A percentile compares a stretch with the other conserved stretches of the same genome.
These are phyloP conservation scores for Trachops cirrhosus DNA, from an alignment of 2,797 vertebrate genomes.

Conservation along the genomic window DNA sequence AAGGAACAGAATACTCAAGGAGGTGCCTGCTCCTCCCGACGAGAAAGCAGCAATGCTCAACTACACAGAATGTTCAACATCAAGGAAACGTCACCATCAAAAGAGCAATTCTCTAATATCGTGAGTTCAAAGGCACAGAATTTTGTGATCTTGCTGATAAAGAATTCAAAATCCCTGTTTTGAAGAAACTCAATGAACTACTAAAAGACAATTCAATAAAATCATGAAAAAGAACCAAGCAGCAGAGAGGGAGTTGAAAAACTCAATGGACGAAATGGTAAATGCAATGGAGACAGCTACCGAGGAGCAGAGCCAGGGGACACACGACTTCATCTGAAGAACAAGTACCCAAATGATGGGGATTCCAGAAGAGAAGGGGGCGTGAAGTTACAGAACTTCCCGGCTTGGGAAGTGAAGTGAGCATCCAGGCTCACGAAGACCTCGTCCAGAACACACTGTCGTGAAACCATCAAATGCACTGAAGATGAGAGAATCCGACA, in stretches of 20 bases:
- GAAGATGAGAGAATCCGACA: background rate
- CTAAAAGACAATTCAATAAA: background rate
- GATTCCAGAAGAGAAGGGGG: background rate
- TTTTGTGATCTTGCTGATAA: background rate
- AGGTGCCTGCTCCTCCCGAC: background rate
- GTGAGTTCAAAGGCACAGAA: background rate
- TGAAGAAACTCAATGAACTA: background rate
- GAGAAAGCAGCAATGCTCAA: background rate
- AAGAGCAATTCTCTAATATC: background rate
- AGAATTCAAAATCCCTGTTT: background rate
- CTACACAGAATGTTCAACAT: background rate
- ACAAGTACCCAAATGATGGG: background rate
- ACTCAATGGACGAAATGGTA: background rate
- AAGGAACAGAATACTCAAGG: background rate
- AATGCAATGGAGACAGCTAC: background rate
- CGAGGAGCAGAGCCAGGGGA: background rate
- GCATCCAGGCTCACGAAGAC: background rate
- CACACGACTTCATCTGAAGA: background rate
- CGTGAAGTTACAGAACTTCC: background rate
- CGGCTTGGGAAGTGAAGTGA: background rate
- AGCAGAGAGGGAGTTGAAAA: background rate
- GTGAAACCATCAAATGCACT: background rate
- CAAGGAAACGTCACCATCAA: background rate
- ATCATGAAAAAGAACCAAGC: background rate
- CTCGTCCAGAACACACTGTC: background rate